Conservation (phyloP, 2,113 vertebrate species). For the Ochotona curzoniae region DNA sequence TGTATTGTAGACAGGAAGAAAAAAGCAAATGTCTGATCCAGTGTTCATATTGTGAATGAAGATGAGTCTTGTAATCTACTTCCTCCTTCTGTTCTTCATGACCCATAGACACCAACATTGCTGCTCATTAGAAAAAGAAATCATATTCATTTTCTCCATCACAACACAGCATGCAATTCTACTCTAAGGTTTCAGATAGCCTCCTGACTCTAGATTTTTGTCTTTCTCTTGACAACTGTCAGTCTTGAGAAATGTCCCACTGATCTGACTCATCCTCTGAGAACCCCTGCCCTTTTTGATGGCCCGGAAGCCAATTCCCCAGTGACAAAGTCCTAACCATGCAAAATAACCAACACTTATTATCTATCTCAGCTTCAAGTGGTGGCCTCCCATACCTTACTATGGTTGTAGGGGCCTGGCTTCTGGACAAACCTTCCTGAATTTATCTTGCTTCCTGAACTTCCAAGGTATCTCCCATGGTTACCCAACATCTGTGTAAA, state of each 20-base stretch:
- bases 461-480: background rate
- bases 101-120: background rate
- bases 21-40: background rate
- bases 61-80: background rate
- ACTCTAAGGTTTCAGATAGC: background rate
- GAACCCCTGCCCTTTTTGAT: background rate
- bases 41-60: slow-evolving; percentile 15
- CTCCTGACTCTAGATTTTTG: background rate
- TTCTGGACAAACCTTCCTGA: background rate
- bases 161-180: background rate
- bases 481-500: background rate
- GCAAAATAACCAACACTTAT: background rate
- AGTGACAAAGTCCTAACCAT: background rate
- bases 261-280: background rate
- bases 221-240: background rate
- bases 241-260: background rate
- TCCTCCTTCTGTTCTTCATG: slow-evolving; percentile 38
- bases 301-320: background rate
- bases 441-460: background rate
- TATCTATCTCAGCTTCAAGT: background rate
- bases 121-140: background rate
- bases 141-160: background rate
- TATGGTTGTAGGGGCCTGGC: background rate
- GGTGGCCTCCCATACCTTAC: background rate
- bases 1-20: background rate